phyloP scores from a whole-genome alignment of 2,113 vertebrate species.

The Gorilla gorilla region DNA sequence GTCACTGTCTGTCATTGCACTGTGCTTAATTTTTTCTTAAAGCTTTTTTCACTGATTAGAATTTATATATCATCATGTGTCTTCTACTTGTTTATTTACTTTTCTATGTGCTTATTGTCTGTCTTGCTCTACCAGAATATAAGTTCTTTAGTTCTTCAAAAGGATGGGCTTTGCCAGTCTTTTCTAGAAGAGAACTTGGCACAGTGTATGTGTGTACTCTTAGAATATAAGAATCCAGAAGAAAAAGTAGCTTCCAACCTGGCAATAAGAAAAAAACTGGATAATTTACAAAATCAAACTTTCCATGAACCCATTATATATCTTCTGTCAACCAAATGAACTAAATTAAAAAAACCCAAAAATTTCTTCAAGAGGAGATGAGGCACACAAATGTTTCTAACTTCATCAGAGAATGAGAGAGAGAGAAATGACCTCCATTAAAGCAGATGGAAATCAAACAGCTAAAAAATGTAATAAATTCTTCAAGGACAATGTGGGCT shows the following conservation, averaged over 20 bases:
- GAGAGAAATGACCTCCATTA: background rate
- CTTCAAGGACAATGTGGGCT: background rate
- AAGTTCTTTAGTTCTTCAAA: background rate
- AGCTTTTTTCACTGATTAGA: background rate
- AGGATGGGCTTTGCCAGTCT: background rate
- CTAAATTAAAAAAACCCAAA: background rate
- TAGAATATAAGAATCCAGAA: background rate
- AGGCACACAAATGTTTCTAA: background rate
- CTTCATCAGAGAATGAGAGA: background rate
- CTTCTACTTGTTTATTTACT: background rate
- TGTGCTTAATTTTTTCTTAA: background rate
- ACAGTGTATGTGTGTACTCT: background rate
- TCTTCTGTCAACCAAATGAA: background rate
- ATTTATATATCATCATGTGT: background rate
- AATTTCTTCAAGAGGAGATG: background rate
- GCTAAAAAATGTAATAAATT: background rate
- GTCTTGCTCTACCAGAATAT: background rate
- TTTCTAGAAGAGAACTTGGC: background rate
- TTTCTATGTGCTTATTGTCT: background rate
- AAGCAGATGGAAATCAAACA: background rate
- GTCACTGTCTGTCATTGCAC: background rate
- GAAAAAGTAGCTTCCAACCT: background rate
- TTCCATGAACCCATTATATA: background rate
- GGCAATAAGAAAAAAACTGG: background rate
- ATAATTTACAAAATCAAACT: background rate